Conservation (phyloP, 2,113 vertebrate species). For the Corydoras maculifer region DNA sequence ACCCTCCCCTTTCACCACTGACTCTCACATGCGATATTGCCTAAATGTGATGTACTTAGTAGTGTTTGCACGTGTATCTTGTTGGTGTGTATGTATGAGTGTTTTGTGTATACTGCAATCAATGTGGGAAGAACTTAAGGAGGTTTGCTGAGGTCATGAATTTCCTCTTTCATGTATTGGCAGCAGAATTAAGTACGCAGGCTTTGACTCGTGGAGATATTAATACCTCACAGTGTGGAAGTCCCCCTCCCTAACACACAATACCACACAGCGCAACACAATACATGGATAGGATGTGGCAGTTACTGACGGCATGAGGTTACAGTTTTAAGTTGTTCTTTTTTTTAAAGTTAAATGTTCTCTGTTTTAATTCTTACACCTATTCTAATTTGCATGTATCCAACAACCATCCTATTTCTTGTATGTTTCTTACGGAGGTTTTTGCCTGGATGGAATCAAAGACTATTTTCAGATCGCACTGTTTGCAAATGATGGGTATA, state of each 20-base stretch:
- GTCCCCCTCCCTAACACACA: conserved; percentile 39
- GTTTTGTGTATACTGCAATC: conserved; percentile 14
- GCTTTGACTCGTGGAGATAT: conserved; percentile 40
- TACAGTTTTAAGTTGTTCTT: neutral
- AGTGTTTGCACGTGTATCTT: no score
- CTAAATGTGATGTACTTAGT: no score
- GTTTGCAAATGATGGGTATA: no score
- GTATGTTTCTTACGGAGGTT: no score
- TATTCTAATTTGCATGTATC: no score
- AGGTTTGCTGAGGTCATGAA: conserved; percentile 39
- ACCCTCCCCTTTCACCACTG: no score
- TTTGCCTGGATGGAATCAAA: no score
- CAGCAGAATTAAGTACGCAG: conserved; percentile 38
- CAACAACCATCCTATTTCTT: no score
- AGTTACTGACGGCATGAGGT: conserved; percentile 14
- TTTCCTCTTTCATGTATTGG: conserved; percentile 33
- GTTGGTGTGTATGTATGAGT: neutral
- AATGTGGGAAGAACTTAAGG: conserved; percentile 17
- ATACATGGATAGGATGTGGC: conserved; percentile 25
- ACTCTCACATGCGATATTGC: no score
- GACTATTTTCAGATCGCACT: no score
- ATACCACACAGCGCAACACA: conserved; percentile 30
- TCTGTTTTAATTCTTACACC: no score
- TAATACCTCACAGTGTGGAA: conserved; percentile 43
- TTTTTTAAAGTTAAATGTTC: neutral